Evolutionary conservation across 2,888 invertebrate species (phyloP), one percentile per base, ranked within the genome.

Genomic region (Drosophila meridiana): DNA sequence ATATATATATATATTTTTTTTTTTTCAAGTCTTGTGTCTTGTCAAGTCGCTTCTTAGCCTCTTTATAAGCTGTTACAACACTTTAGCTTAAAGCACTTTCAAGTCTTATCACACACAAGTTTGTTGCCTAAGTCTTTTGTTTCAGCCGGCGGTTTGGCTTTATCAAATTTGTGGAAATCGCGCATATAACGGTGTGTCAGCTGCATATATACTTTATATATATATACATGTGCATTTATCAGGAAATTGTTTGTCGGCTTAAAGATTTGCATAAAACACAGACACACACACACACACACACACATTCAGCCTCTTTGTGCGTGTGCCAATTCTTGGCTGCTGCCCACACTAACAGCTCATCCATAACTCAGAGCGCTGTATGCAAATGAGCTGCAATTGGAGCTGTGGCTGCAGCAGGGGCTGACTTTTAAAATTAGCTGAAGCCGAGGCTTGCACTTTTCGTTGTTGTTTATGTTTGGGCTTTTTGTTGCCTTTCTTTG

Each of bases 161-260:
- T 87, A 87, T 87, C 89, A 82, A 73, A 62, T 87, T 76, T 78
- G 83, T 89, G 69, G 88, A 87, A 89, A 89, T 87, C 87, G 72
- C 45, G 28, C 66, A 64, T 64, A 61, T 80, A 89, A 87, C 87
- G 83, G 87, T 64, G 56, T 68, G 48, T 14, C 48, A 34, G 52
- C 53, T 53, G 55, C 20, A 26, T 32, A 26, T 47, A 34, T 67
- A 56, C 32, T 36, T 28, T 58, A 52, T 52, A 3, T 55, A 56
- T 59, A 48, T 32, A 20, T 48, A 20, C 38, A 5, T 67, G 47
- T 69, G 72, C 66, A 78, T 82, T 87, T 89, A 80, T 85, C 87
- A 80, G 79, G 88, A 87, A 89, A 89, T 60, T 74, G 80, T 76
- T 80, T 78, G 81, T 77, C 81, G 77, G 80, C 75, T 87, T 67